These are phyloP conservation scores for Augiades crinisus DNA, from an alignment of 2,888 invertebrate species.

Conservation along the genomic window DNA sequence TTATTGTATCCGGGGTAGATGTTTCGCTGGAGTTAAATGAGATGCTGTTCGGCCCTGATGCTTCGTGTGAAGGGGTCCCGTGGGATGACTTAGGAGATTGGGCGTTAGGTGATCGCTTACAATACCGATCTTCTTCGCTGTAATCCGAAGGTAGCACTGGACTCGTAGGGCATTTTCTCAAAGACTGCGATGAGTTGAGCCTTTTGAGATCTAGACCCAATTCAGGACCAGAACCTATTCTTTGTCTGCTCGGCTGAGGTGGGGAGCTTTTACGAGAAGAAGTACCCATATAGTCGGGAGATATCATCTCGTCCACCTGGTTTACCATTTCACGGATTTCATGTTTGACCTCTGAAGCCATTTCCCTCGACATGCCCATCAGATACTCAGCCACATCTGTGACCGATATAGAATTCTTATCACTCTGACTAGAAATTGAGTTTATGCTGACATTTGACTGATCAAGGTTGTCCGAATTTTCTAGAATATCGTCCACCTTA, in stretches of 20 bases:
- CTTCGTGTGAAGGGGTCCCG: constrained; percentile 67
- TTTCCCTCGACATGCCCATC: constrained; percentile 88
- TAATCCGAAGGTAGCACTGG: constrained; percentile 62
- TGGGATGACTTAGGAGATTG: constrained; percentile 70
- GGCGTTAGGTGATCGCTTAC: constrained; percentile 54
- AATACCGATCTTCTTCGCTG: constrained; percentile 58
- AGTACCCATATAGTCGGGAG: constrained; percentile 65
- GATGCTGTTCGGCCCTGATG: constrained; percentile 69
- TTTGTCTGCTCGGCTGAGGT: constrained; percentile 63
- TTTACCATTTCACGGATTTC: constrained; percentile 88
- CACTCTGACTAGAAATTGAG: constrained; percentile 82
- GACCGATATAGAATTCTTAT: constrained; percentile 87
- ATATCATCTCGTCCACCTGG: constrained; percentile 86
- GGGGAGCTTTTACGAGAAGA: constrained; percentile 70
- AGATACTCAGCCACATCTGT: constrained; percentile 89
- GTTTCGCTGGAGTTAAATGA: constrained; percentile 79
- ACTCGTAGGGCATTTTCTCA: constrained; percentile 74
- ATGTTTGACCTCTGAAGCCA: constrained; percentile 90
- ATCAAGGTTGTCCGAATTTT: constrained; percentile 84
- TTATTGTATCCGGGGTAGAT: constrained; percentile 76
- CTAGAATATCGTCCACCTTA: constrained; percentile 89
- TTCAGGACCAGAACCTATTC: constrained; percentile 71
- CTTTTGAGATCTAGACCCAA: constrained; percentile 63
- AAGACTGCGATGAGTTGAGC: constrained; percentile 41
- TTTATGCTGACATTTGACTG: constrained; percentile 71